Percentiles rank a stretch among this genome's conserved stretches.
Evolutionary conservation across 2,888 invertebrate species (phyloP).

Genomic region (Thymelicus acteon): DNA sequence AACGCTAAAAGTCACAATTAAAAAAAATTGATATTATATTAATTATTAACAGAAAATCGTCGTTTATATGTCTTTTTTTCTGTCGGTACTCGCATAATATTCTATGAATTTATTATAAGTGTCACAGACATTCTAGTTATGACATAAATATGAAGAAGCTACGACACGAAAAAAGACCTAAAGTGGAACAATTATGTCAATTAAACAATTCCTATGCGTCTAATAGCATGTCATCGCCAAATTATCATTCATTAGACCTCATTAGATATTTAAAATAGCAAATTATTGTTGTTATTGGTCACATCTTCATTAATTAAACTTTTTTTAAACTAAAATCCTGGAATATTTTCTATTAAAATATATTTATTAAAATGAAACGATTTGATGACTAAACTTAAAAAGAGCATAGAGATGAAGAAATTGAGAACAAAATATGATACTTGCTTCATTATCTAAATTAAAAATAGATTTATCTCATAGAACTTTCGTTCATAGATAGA

Average conservation of each 20-base stretch:
- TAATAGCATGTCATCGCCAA: slow-evolving; percentile 69
- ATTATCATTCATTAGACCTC: slow-evolving; percentile 78
- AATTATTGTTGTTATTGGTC: slow-evolving; percentile 20
- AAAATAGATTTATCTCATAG: no score
- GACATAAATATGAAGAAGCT: slow-evolving; percentile 40
- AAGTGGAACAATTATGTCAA: slow-evolving; percentile 66
- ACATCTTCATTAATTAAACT: slow-evolving; percentile 20
- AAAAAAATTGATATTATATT: not conserved
- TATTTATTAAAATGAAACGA: not conserved
- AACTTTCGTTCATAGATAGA: no score
- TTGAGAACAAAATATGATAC: no score
- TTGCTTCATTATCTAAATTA: no score
- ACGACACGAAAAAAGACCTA: slow-evolving; percentile 50
- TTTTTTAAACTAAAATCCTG: not conserved
- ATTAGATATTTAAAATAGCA: slow-evolving; percentile 75
- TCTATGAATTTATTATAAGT: slow-evolving; percentile 15
- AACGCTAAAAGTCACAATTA: not conserved
- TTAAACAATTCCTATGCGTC: slow-evolving; percentile 78
- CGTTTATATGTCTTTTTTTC: slow-evolving; percentile 32
- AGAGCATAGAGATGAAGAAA: not conserved
- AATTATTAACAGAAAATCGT: not conserved
- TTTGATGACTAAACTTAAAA: not conserved
- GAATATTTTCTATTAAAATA: not conserved
- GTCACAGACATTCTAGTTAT: slow-evolving; percentile 25
- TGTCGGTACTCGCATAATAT: slow-evolving; percentile 39